Conservation (phyloP, 2,888 invertebrate species). For the Toxonevra muliebris region DNA sequence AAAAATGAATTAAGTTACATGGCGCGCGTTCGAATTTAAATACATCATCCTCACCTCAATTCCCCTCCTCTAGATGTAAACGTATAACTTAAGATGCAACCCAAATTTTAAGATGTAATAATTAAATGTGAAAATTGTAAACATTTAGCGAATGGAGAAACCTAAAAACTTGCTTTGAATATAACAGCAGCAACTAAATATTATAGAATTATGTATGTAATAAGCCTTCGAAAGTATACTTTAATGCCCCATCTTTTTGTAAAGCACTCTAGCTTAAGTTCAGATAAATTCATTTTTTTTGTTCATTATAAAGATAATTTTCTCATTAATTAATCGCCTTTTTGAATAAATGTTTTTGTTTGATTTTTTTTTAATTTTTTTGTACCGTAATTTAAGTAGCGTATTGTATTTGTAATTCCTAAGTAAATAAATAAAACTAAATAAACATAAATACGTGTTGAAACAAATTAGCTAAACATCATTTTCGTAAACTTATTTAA, state of each 20-base stretch:
- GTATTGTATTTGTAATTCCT: conserved; percentile 25
- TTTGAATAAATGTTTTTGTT: conserved; percentile 22
- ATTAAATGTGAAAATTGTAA: too few relatives aligned
- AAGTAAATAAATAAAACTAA: conserved; percentile 10
- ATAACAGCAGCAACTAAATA: too few relatives aligned
- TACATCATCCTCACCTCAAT: too few relatives aligned
- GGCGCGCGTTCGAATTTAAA: too few relatives aligned
- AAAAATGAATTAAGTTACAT: conserved; percentile 9
- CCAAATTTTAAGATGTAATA: too few relatives aligned
- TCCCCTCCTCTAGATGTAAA: too few relatives aligned
- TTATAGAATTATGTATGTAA: too few relatives aligned
- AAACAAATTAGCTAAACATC: conserved; percentile 17
- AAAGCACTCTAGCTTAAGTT: neutral
- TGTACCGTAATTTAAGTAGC: conserved; percentile 29
- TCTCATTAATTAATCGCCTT: conserved; percentile 6
- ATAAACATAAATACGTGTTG: conserved; percentile 4
- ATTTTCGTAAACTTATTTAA: conserved; percentile 18
- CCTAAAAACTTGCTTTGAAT: too few relatives aligned
- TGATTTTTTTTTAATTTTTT: conserved; percentile 18
- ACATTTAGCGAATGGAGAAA: too few relatives aligned
- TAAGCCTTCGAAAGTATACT: too few relatives aligned
- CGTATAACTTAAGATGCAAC: too few relatives aligned
- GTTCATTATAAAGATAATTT: too few relatives aligned
- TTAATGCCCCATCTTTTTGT: neutral
- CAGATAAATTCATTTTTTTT: neutral